phyloP scores from a whole-genome alignment of 2,888 invertebrate species.

The Xestia rhomboidea region DNA sequence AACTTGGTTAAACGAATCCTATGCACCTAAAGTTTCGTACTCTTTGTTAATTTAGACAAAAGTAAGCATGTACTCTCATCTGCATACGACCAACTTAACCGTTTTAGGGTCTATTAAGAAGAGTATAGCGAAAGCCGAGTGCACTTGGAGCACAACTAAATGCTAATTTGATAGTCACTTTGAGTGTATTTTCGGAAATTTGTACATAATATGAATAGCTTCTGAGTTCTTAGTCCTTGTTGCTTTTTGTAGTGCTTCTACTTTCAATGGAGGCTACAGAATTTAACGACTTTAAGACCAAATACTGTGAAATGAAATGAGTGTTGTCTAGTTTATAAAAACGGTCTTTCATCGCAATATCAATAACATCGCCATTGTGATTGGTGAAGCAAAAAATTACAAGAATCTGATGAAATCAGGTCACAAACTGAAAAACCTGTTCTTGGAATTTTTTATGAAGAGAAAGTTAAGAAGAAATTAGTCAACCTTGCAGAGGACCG shows the following conservation, averaged over 20 bases:
- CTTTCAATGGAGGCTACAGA: slow-evolving; percentile 28
- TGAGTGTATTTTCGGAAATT: slow-evolving; percentile 46
- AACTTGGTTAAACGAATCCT: slow-evolving; percentile 24
- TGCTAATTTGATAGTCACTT: slow-evolving; percentile 59
- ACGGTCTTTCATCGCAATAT: neutral
- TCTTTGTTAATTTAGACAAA: slow-evolving; percentile 46
- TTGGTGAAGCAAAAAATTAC: neutral
- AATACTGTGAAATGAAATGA: neutral
- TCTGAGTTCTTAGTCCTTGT: slow-evolving; percentile 24
- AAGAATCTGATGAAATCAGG: neutral
- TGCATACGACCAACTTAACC: slow-evolving; percentile 54
- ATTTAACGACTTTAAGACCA: slow-evolving; percentile 5
- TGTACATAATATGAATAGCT: slow-evolving; percentile 45
- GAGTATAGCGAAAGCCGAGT: slow-evolving; percentile 48
- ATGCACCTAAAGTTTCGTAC: neutral
- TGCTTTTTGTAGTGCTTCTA: slow-evolving; percentile 17
- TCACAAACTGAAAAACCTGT: neutral
- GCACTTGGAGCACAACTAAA: slow-evolving; percentile 57
- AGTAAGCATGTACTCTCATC: slow-evolving; percentile 48
- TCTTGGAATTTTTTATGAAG: neutral
- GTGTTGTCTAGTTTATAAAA: neutral
- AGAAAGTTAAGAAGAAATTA: neutral
- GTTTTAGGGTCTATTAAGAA: slow-evolving; percentile 51
- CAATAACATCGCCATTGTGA: neutral
- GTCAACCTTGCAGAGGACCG: neutral